These are phyloP conservation scores for Cuculus canorus DNA, from an alignment of 2,797 vertebrate species.

Conservation along the genomic window DNA sequence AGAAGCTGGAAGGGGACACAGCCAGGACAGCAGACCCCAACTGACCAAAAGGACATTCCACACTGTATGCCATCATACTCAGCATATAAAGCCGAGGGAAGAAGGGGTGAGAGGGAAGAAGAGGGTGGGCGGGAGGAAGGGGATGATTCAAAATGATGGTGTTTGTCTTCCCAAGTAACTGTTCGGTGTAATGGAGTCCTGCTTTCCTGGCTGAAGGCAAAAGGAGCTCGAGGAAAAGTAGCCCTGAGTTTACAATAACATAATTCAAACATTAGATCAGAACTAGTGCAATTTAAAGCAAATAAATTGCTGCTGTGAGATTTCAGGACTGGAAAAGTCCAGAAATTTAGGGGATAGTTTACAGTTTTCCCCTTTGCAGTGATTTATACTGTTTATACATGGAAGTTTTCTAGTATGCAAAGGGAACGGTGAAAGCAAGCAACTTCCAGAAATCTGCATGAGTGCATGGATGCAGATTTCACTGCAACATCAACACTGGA, in stretches of 20 bases:
- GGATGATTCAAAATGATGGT: no score
- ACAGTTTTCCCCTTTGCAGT: not conserved
- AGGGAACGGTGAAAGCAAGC: not conserved
- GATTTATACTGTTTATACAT: not conserved
- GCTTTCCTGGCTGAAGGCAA: not conserved
- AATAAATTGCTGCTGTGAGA: not conserved
- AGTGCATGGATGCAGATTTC: not conserved
- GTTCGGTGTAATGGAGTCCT: no score
- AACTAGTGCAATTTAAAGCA: not conserved
- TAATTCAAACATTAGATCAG: not conserved
- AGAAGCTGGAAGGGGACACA: no score
- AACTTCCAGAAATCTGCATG: not conserved
- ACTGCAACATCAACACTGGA: not conserved
- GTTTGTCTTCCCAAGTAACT: no score
- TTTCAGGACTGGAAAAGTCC: not conserved
- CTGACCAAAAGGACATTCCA: no score
- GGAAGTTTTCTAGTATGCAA: not conserved
- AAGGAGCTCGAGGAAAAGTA: not conserved
- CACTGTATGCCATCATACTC: no score
- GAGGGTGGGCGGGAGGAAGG: no score
- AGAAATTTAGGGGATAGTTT: not conserved
- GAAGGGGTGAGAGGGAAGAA: no score
- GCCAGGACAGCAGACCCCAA: no score
- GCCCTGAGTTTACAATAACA: not conserved
- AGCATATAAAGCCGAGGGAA: no score